Evolutionary conservation across 2,888 invertebrate species (phyloP).

Genomic region (Sminthurides aquaticus): DNA sequence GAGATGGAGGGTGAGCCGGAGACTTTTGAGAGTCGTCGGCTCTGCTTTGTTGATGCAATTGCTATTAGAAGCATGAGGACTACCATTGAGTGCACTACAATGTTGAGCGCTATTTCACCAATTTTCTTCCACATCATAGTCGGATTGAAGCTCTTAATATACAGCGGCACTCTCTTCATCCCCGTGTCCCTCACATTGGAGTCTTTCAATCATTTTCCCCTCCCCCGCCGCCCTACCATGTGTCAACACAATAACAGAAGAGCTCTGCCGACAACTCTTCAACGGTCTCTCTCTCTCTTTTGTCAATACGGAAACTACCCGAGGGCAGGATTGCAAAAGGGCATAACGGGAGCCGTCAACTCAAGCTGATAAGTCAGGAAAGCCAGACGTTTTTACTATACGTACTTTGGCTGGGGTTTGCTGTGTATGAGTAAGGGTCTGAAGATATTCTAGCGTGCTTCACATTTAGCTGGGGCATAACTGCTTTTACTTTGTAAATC

Average conservation of each 20-base stretch:
- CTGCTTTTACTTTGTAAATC: neutral
- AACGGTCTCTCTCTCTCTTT: neutral
- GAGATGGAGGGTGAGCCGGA: too few species aligned
- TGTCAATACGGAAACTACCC: neutral
- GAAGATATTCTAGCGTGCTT: too few species aligned
- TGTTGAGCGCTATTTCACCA: neutral
- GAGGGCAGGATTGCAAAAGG: neutral
- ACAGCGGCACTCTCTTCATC: neutral
- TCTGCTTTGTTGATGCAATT: neutral
- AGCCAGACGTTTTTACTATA: neutral
- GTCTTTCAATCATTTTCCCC: constrained; percentile 24
- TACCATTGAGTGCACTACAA: neutral
- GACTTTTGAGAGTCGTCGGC: neutral
- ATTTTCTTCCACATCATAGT: neutral
- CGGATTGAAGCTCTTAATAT: neutral
- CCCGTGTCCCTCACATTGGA: too few species aligned
- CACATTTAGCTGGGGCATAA: too few species aligned
- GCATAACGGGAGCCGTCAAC: neutral
- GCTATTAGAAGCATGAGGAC: neutral
- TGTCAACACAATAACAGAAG: constrained; percentile 19
- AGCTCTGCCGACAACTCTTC: neutral
- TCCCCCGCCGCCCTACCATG: constrained; percentile 6
- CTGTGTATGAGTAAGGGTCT: too few species aligned
- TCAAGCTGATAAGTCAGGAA: constrained; percentile 3
- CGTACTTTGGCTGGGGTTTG: too few species aligned